phyloP scores from a whole-genome alignment of 2,113 vertebrate genomes.

The Ia io region DNA sequence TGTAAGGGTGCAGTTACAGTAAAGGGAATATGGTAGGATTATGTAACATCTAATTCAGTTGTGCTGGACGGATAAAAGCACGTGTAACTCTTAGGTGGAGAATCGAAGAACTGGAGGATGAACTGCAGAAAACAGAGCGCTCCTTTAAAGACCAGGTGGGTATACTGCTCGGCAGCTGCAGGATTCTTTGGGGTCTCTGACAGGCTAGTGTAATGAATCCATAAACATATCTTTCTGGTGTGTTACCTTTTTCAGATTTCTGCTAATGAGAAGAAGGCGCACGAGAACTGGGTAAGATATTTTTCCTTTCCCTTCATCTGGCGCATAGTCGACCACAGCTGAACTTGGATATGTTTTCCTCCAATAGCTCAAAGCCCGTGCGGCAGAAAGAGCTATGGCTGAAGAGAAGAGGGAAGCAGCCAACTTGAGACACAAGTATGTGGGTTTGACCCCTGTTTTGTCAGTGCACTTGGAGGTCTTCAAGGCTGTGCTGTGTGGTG shows the following conservation, averaged over 20 bases:
- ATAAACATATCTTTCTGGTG: background rate
- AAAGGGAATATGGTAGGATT: background rate
- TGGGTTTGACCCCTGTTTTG: background rate
- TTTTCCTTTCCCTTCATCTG: background rate
- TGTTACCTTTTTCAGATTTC: conserved; percentile 86
- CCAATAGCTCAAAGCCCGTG: conserved; percentile 90
- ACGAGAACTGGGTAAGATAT: conserved; percentile 94
- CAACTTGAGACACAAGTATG: conserved; percentile 93
- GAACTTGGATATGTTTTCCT: background rate
- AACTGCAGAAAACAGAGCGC: conserved; percentile 93
- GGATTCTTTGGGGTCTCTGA: background rate
- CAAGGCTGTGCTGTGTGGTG: background rate
- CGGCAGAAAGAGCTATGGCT: conserved; percentile 91
- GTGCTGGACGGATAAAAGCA: background rate
- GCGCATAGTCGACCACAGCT: background rate
- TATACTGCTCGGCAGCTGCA: background rate
- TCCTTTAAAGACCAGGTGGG: conserved; percentile 93
- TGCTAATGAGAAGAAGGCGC: conserved; percentile 94
- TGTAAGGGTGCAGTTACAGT: background rate
- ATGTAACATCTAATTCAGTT: background rate
- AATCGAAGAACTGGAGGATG: conserved; percentile 94
- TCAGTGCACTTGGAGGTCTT: background rate
- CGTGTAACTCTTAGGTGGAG: conserved; percentile 81
- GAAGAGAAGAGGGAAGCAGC: conserved; percentile 93
- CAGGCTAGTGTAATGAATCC: rapidly evolving